These are phyloP conservation scores for Fundulus diaphanus DNA, from an alignment of 2,797 vertebrate species.

Conservation along the genomic window DNA sequence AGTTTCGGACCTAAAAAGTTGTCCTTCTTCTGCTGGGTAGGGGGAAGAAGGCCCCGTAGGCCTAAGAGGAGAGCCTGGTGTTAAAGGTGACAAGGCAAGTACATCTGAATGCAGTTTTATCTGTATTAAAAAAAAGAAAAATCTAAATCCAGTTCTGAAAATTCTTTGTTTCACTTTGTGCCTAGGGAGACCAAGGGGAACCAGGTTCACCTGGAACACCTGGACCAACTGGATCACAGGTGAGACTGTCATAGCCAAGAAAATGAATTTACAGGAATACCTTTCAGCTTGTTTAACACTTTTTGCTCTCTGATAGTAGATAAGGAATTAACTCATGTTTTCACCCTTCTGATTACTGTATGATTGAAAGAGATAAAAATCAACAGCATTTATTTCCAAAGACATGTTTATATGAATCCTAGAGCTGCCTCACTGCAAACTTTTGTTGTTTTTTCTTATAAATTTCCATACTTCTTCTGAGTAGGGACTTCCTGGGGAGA, in stretches of 20 bases:
- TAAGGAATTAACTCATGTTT: neutral
- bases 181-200: slow-evolving; percentile 76
- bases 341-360: no score
- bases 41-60: slow-evolving; percentile 73
- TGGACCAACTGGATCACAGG: slow-evolving; percentile 70
- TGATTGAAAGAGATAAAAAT: neutral
- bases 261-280: neutral
- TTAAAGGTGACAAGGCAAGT: slow-evolving; percentile 68
- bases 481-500: slow-evolving; percentile 74
- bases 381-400: neutral
- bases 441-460: neutral
- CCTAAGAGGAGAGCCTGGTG: slow-evolving; percentile 71
- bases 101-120: neutral
- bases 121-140: neutral
- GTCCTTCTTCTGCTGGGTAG: slow-evolving; percentile 47
- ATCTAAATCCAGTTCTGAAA: neutral
- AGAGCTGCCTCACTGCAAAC: neutral
- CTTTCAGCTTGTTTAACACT: neutral
- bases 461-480: neutral
- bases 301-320: neutral
- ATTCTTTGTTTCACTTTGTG: neutral
- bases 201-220: slow-evolving; percentile 67
- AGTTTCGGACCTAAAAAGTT: neutral
- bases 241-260: slow-evolving; percentile 29
- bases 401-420: neutral